A percentile compares a stretch with the other conserved stretches of the same genome.
These are phyloP conservation scores for Chrysomela aeneicollis DNA, from an alignment of 2,888 invertebrate genomes.

Conservation along the genomic window DNA sequence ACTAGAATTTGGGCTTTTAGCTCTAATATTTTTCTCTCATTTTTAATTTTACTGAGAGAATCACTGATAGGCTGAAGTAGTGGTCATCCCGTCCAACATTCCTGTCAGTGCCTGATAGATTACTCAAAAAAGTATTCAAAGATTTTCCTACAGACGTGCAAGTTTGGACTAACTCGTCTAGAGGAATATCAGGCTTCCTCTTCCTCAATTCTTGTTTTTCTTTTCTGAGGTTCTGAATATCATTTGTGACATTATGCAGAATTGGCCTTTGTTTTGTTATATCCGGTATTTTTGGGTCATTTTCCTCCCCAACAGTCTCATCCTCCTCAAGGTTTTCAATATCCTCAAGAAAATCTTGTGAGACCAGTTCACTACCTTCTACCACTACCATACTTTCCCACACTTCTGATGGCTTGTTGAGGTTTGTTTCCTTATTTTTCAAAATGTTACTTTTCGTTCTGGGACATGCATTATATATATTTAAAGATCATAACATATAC, in stretches of 20 bases:
- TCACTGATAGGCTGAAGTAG: conserved; percentile 1
- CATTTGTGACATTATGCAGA: not conserved
- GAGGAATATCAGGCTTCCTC: conserved; percentile 1
- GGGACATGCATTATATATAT: not conserved
- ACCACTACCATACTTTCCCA: not conserved
- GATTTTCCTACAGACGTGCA: conserved; percentile 1
- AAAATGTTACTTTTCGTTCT: conserved; percentile 7
- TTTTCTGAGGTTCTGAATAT: not conserved
- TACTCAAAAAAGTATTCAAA: not conserved
- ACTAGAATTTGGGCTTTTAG: not conserved
- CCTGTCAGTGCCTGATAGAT: not conserved
- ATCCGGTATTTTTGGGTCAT: not conserved
- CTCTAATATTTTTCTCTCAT: not conserved
- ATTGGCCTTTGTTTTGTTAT: not conserved
- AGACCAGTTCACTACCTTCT: not conserved
- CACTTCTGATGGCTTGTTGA: not conserved
- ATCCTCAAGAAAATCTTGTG: not conserved
- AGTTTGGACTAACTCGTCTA: not conserved
- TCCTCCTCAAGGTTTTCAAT: not conserved
- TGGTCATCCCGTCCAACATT: not conserved
- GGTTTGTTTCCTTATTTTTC: not conserved
- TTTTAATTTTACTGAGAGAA: not conserved
- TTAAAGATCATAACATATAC: not conserved
- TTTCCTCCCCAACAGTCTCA: not conserved
- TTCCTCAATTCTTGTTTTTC: not conserved